Evolutionary conservation across 1,140 invertebrate genomes (phyloP).

Genomic region (Drosophila sproati): DNA sequence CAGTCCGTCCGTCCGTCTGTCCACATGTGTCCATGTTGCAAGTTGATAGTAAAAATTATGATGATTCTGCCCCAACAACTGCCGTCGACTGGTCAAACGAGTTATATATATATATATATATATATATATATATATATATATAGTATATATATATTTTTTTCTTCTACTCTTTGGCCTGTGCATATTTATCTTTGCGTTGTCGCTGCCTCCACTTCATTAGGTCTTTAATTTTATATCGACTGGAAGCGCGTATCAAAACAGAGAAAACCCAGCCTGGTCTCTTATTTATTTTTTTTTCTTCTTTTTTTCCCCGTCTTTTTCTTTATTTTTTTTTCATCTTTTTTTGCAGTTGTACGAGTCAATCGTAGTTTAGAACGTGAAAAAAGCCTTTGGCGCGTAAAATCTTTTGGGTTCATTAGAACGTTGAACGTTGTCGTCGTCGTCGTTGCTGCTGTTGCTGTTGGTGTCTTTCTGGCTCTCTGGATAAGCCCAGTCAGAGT

Average conservation of each 20-base stretch:
- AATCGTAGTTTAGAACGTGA: constrained; percentile 58
- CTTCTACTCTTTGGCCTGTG: constrained; percentile 45
- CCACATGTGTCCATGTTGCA: constrained; percentile 76
- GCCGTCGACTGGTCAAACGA: constrained; percentile 75
- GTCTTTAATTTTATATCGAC: constrained; percentile 81
- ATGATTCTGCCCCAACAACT: constrained; percentile 76
- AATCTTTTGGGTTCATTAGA: constrained; percentile 82
- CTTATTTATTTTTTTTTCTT: background rate
- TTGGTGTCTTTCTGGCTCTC: constrained; percentile 7
- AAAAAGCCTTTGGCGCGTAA: constrained; percentile 80
- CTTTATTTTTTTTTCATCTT: background rate
- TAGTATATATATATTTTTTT: constrained; percentile 33
- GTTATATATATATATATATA: constrained; percentile 52
- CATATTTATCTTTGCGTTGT: constrained; percentile 80
- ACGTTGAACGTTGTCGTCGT: constrained; percentile 69
- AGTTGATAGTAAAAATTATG: constrained; percentile 83
- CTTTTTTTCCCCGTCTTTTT: background rate
- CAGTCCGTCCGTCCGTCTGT: constrained; percentile 10
- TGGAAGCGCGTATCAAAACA: constrained; percentile 74
- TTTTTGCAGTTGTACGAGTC: constrained; percentile 57
- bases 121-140: too few relatives aligned
- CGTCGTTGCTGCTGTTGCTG: constrained; percentile 1
- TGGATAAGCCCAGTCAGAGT: constrained; percentile 37
- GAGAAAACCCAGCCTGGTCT: constrained; percentile 50
- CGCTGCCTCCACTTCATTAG: constrained; percentile 80